A percentile compares a stretch with the other conserved stretches of the same genome.
These are phyloP conservation scores for Apocheima hispidaria DNA, from an alignment of 2,888 invertebrate species.

Conservation along the genomic window DNA sequence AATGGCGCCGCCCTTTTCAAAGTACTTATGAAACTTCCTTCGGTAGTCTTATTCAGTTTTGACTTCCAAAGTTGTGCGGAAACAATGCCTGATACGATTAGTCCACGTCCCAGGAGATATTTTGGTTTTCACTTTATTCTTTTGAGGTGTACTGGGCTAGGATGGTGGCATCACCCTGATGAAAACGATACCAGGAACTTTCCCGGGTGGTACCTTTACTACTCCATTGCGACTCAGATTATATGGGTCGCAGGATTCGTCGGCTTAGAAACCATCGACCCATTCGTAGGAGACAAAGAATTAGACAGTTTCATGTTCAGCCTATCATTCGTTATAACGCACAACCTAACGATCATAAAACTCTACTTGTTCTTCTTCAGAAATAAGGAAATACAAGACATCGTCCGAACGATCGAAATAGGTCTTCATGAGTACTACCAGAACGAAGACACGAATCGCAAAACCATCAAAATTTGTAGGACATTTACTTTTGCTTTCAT, in stretches of 20 bases:
- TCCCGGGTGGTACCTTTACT: slow-evolving; percentile 72
- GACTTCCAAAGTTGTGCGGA: slow-evolving; percentile 6
- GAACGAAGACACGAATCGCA: slow-evolving; percentile 62
- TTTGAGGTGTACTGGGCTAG: slow-evolving; percentile 72
- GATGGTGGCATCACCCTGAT: slow-evolving; percentile 82
- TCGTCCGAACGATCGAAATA: slow-evolving; percentile 72
- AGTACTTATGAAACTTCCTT: slow-evolving; percentile 17
- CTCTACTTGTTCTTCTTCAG: slow-evolving; percentile 77
- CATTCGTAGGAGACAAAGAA: slow-evolving; percentile 78
- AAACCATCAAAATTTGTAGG: slow-evolving; percentile 65
- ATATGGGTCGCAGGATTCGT: slow-evolving; percentile 79
- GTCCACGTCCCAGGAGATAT: slow-evolving; percentile 63
- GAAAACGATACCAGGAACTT: slow-evolving; percentile 71
- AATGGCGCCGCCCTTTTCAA: slow-evolving; percentile 20
- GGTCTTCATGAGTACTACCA: slow-evolving; percentile 72
- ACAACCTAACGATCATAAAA: slow-evolving; percentile 77
- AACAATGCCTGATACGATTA: slow-evolving; percentile 43
- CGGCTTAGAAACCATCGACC: slow-evolving; percentile 79
- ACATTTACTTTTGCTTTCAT: slow-evolving; percentile 71
- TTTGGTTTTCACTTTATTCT: slow-evolving; percentile 71
- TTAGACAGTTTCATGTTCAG: slow-evolving; percentile 80
- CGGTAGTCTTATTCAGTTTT: slow-evolving; percentile 7
- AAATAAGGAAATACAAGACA: slow-evolving; percentile 72
- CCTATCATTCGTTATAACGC: slow-evolving; percentile 79
- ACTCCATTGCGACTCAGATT: slow-evolving; percentile 70